Conservation (phyloP, 2,888 invertebrate species). For the Acrobasis consociella region DNA sequence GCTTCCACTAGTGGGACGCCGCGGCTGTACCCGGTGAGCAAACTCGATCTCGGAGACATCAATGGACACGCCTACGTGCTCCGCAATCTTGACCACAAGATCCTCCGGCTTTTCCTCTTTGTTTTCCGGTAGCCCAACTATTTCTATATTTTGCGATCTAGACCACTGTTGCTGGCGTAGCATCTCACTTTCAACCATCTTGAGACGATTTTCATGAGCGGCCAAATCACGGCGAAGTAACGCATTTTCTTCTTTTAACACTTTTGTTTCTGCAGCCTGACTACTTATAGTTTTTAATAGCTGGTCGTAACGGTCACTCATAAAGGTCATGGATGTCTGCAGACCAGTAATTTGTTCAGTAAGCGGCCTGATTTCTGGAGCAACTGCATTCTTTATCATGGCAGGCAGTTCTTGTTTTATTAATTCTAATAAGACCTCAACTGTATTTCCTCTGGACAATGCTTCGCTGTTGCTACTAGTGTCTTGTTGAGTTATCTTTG, state of each 20-base stretch:
- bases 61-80: neutral
- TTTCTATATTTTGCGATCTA: conserved; percentile 21
- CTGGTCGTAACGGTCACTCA: conserved; percentile 1
- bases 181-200: conserved; percentile 1
- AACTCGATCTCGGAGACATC: conserved; percentile 4
- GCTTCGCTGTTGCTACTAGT: neutral
- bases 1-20: neutral
- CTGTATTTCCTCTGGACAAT: neutral
- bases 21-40: conserved; percentile 18
- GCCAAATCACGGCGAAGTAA: neutral
- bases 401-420: neutral
- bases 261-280: neutral
- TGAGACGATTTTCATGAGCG: conserved; percentile 3
- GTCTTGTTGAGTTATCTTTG: neutral
- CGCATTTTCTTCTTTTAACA: neutral
- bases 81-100: neutral
- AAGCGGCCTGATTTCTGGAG: neutral
- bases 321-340: neutral
- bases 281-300: neutral
- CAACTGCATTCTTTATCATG: neutral
- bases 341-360: neutral
- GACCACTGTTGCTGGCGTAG: conserved; percentile 20
- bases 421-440: neutral
- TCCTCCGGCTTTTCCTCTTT: conserved; percentile 11
- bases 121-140: conserved; percentile 23